Evolutionary conservation across 2,888 invertebrate genomes (phyloP), one percentile per base, ranked within the genome.

Genomic region (Anoplius nigerrimus): DNA sequence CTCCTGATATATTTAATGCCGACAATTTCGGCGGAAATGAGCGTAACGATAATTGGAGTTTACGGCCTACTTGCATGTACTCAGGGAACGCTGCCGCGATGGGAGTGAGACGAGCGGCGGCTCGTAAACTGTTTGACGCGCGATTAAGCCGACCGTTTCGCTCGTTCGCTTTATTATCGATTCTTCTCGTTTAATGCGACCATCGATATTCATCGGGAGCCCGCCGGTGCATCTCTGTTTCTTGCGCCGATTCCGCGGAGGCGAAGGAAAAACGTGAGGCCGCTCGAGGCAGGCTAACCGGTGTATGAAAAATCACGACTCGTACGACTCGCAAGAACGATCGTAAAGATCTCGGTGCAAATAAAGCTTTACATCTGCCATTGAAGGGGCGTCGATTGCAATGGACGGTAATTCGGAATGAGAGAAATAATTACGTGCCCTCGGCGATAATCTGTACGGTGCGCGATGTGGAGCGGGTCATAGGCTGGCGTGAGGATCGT

Each of bases 31-130:
- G 67, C 74, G 76, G 76, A 76, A 74, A 78, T 46, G 67, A 66
- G 67, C 52, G 69, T 66, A 75, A 75, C 72, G 78, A 78, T 78
- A 78, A 78, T 78, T 76, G 72, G 59, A 72, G 65, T 78, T 72
- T 78, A 78, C 71, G 62, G 71, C 59, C 54, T 71, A 70, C 75
- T 76, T 76, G 45, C 61, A 66, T 65, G 57, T 74, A 75, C 74
- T 75, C 72, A 72, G n/a, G n/a, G 73, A 75, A 75, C 69, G 66
- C 27, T 42, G 66, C 6, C 34, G n/a, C 43, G 55, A 43, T 48
- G 63, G 43, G 18, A 57, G 18, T 57, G 13, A 52, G 42, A 27
- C 48, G 45, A 18, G 27, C 24, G 22, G 43, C 51, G 48, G 48
- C 22, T 74, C 76, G 74, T 72, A 68, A 72, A 78, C 72, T 66